Base-by-base conservation (phyloP, 2,797 vertebrate species). In the Microctenopoma stevenorrisi region DNA sequence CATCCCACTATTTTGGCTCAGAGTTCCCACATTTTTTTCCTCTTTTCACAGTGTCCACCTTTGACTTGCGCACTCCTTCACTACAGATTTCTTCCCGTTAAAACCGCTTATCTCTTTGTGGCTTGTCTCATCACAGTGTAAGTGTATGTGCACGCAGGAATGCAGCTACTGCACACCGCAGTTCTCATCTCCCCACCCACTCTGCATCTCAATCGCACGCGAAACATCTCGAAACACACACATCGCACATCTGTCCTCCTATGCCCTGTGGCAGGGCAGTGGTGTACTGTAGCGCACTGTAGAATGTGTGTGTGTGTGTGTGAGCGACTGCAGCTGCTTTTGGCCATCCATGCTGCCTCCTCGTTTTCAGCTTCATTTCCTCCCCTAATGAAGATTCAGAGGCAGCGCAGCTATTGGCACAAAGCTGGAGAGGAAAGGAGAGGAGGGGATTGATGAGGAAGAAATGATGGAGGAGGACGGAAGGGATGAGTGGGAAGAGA, bases 331-430 rank as follows among this genome's bases (percentile, higher is more conserved):
- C 93, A 93, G 91, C 93, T 94, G 93, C 92, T 93, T 93, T 91
- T 85, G 91, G 88, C 90, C 89, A 80, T 93, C 88, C 85, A 80
- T 76, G 86, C 90, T 91, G 90, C 89, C 92, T 93, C 87, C 89
- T 94, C 87, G 87, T 94, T 94, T 94, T 93, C 89, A 91, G 91
- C 93, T 94, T 93, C 93, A 94, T 94, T 94, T 95, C 91, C 86
- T 82, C 68, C 84, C 77, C 86, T 94, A 95, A 95, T 94, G 92
- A 94, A 94, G 93, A 94, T 94, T 93, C 93, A 94, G 92, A 93
- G 90, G 88, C 91, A 85, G 85, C 58, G 35, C 79, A 76, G 83
- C 84, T 75, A 82, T 85, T 84, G 86, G 87, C 75, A 84, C 78
- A 66, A 74, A 87, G 79, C 76, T 78, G 65, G 72, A 79, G 50